Percentiles rank a stretch among this genome's conserved stretches.
Evolutionary conservation across 2,113 vertebrate genomes (phyloP).

Genomic region (Takifugu flavidus): DNA sequence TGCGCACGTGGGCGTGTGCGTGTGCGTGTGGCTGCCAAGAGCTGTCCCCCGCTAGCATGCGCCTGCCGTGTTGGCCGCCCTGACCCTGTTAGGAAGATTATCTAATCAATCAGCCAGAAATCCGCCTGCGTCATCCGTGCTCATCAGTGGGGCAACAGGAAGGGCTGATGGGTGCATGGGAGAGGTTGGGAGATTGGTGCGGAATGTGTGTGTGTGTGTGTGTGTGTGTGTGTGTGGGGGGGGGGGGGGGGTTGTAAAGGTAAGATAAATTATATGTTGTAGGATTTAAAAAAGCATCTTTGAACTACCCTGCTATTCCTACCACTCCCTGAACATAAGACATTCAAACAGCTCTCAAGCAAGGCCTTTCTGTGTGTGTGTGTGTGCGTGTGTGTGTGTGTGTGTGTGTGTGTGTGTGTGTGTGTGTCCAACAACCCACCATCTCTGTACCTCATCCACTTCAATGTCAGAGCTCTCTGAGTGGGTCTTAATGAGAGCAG

Average conservation of each 20-base stretch:
- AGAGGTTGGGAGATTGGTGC: constrained; percentile 21
- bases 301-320: constrained; percentile 29
- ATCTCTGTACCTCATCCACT: constrained; percentile 49
- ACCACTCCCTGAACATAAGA: constrained; percentile 47
- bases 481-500: constrained; percentile 64
- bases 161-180: constrained; percentile 31
- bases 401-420: too few relatives aligned
- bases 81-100: constrained; percentile 72
- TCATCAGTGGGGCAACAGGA: constrained; percentile 41
- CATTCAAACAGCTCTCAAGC: constrained; percentile 56
- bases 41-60: constrained; percentile 23
- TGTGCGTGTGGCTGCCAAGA: constrained; percentile 17
- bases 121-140: constrained; percentile 59
- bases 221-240: neutral
- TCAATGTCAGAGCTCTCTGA: constrained; percentile 57
- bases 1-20: constrained; percentile 20
- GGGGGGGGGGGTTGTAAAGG: neutral
- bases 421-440: constrained; percentile 44
- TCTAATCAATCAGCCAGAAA: constrained; percentile 65
- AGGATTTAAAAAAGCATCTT: neutral
- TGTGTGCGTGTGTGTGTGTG: constrained; percentile 20
- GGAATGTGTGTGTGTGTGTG: constrained; percentile 11
- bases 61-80: constrained; percentile 17
- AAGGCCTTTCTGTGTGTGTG: constrained; percentile 32
- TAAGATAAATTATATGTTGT: constrained; percentile 2